Evolutionary conservation across 2,797 vertebrate species (phyloP).

Genomic region (Danio aesculapii): DNA sequence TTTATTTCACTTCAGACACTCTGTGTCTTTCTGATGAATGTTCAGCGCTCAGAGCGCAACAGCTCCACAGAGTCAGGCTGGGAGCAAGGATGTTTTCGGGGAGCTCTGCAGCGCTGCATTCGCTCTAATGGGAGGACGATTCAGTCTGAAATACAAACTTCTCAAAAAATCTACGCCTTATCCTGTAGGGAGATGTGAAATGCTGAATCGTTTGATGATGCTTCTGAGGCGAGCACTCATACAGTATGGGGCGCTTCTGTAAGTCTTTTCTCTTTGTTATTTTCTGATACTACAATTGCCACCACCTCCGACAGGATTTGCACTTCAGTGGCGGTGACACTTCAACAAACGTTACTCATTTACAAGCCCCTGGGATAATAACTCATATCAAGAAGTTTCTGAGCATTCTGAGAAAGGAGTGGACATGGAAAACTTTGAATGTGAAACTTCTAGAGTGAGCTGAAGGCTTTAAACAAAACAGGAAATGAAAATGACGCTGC

Average conservation of each 20-base stretch:
- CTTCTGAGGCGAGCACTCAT: slow-evolving; percentile 46
- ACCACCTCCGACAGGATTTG: slow-evolving; percentile 47
- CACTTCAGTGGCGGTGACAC: slow-evolving; percentile 34
- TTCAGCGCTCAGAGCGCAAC: slow-evolving; percentile 27
- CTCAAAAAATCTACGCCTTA: slow-evolving; percentile 51
- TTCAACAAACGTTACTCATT: slow-evolving; percentile 47
- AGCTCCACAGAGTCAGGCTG: slow-evolving; percentile 37
- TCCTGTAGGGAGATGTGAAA: slow-evolving; percentile 50
- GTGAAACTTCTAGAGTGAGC: slow-evolving; percentile 48
- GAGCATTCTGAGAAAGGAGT: slow-evolving; percentile 38
- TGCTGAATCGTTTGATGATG: slow-evolving; percentile 54
- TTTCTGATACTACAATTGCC: slow-evolving; percentile 49
- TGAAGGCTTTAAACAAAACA: slow-evolving; percentile 15
- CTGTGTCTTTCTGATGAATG: slow-evolving; percentile 50
- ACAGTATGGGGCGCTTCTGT: slow-evolving; percentile 46
- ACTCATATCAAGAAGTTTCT: slow-evolving; percentile 46
- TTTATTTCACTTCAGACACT: slow-evolving; percentile 58
- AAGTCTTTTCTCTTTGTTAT: slow-evolving; percentile 49
- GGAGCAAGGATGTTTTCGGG: slow-evolving; percentile 33
- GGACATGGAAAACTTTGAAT: slow-evolving; percentile 57
- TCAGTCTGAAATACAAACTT: slow-evolving; percentile 59
- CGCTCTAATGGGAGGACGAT: slow-evolving; percentile 46
- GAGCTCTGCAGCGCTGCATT: slow-evolving; percentile 26
- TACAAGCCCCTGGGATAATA: slow-evolving; percentile 44
- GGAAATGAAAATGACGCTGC: neutral